These are phyloP conservation scores for Chrysocyon brachyurus DNA, from an alignment of 2,797 vertebrate species.

Conservation along the genomic window DNA sequence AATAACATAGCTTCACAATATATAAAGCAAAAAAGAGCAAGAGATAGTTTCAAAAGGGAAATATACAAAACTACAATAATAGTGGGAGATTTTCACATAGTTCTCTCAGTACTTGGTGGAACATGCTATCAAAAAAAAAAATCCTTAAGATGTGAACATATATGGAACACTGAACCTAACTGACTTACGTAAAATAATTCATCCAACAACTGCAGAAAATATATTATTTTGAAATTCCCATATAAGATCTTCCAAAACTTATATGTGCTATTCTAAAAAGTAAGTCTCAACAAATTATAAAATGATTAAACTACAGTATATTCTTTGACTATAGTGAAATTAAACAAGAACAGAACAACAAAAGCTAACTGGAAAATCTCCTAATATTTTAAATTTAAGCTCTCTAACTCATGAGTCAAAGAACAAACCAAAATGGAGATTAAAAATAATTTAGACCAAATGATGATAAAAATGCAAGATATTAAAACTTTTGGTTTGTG, in stretches of 20 bases:
- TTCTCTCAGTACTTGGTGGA: background rate
- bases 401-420: background rate
- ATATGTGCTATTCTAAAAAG: background rate
- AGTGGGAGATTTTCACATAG: background rate
- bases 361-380: background rate
- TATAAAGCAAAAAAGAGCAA: background rate
- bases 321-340: background rate
- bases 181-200: background rate
- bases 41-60: background rate
- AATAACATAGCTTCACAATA: background rate
- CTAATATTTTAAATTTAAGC: background rate
- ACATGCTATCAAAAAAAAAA: background rate
- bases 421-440: background rate
- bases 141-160: background rate
- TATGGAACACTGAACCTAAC: background rate
- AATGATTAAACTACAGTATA: background rate
- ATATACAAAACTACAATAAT: background rate
- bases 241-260: background rate
- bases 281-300: background rate
- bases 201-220: background rate
- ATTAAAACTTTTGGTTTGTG: background rate
- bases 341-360: background rate
- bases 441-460: background rate
- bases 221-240: background rate
- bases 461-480: background rate